Percentiles rank a stretch among this genome's conserved stretches.
phyloP scores from a whole-genome alignment of 2,113 vertebrate genomes.

The Herpailurus yagouaroundi region DNA sequence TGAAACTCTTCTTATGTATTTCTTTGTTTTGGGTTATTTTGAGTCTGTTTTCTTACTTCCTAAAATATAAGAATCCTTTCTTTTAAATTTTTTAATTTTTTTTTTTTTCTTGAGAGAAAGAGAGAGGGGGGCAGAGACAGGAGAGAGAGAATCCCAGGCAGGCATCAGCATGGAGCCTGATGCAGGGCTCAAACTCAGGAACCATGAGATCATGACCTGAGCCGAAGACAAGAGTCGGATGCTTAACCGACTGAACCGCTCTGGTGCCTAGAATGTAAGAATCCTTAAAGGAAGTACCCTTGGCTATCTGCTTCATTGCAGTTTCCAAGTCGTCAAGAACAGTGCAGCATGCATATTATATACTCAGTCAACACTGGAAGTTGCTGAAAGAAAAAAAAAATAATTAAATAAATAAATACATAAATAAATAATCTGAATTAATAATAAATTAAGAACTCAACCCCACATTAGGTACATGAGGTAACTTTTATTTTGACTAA shows the following conservation, averaged over 20 bases:
- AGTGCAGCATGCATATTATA: background rate
- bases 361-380: background rate
- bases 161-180: too few species aligned
- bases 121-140: too few species aligned
- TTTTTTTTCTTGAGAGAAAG: too few species aligned
- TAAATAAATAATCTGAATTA: background rate
- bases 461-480: background rate
- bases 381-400: background rate
- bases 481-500: background rate
- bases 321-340: background rate
- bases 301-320: background rate
- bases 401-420: background rate
- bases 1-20: background rate
- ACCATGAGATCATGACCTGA: too few species aligned
- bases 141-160: too few species aligned
- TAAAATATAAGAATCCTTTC: background rate
- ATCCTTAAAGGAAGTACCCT: background rate
- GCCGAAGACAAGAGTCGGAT: too few species aligned
- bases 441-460: background rate
- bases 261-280: background rate
- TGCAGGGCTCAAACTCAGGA: too few species aligned
- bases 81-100: too few species aligned
- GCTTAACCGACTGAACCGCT: too few species aligned
- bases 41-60: background rate
- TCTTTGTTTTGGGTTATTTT: background rate